These are phyloP conservation scores for Leucoptera coffeella DNA, from an alignment of 2,888 invertebrate genomes.

Conservation along the genomic window DNA sequence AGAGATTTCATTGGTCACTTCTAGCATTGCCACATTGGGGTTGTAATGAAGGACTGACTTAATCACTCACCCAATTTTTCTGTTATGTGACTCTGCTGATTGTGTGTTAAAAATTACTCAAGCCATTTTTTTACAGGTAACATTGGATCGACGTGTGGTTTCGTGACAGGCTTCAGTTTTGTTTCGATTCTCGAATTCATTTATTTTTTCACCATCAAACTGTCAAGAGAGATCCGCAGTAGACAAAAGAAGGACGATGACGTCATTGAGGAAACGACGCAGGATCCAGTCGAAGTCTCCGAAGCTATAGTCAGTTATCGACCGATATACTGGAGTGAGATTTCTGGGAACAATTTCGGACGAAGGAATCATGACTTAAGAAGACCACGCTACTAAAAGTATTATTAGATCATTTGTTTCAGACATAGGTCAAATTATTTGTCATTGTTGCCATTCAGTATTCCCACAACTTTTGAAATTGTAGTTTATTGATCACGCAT, in stretches of 20 bases:
- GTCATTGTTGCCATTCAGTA: too few species aligned
- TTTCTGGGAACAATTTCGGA: conserved; percentile 11
- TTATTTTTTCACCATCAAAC: conserved; percentile 52
- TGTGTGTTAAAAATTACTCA: background rate
- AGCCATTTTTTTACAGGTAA: conserved; percentile 18
- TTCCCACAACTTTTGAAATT: too few species aligned
- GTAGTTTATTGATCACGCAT: too few species aligned
- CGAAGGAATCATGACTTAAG: conserved; percentile 14
- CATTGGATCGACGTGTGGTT: conserved; percentile 53
- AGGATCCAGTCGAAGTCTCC: conserved; percentile 9
- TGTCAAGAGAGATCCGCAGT: conserved; percentile 19
- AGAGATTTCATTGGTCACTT: too few species aligned
- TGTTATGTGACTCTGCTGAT: too few species aligned
- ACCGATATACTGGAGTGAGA: conserved; percentile 37
- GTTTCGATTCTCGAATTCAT: conserved; percentile 60
- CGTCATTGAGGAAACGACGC: too few species aligned
- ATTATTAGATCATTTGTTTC: too few species aligned
- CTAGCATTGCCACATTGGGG: too few species aligned
- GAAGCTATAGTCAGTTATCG: conserved; percentile 15
- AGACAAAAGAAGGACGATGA: conserved; percentile 11
- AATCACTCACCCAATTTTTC: too few species aligned
- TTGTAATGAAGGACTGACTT: too few species aligned
- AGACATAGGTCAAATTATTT: too few species aligned
- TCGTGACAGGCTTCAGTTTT: conserved; percentile 65
- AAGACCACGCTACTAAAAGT: too few species aligned